Conservation (phyloP, 2,113 vertebrate species). For the Bettongia penicillata region DNA sequence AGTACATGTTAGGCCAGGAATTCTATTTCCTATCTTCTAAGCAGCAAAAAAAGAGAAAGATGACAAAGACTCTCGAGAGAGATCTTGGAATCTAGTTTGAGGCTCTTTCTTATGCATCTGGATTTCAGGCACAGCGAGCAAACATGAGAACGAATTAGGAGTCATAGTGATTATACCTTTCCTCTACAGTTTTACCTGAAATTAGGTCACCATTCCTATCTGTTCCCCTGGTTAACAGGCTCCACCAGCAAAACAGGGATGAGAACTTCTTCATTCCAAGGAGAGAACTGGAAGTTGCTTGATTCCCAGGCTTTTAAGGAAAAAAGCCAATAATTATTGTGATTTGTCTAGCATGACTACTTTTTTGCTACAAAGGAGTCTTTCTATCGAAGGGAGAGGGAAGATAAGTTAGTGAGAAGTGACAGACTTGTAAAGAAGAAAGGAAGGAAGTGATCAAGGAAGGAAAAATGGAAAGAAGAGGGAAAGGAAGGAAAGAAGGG, state of each 20-base stretch:
- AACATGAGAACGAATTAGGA: not conserved
- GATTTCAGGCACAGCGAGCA: not conserved
- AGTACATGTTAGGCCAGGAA: not conserved
- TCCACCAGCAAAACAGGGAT: not conserved
- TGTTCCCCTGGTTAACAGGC: not conserved
- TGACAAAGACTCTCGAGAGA: not conserved
- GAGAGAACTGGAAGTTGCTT: not conserved
- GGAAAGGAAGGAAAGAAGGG: not conserved
- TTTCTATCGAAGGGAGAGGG: not conserved
- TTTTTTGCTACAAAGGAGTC: not conserved
- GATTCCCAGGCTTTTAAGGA: not conserved
- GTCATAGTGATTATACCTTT: not conserved
- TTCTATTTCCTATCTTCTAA: not conserved
- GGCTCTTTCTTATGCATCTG: not conserved
- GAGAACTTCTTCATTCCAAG: not conserved
- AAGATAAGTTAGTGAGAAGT: not conserved
- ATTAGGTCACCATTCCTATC: not conserved
- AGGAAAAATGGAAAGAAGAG: not conserved
- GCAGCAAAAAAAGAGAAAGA: not conserved
- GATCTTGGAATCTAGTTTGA: not conserved
- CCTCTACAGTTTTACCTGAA: not conserved
- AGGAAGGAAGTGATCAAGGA: not conserved
- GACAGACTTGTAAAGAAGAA: not conserved
- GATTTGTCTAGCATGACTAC: not conserved
- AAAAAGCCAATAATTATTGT: not conserved